Base-by-base conservation (phyloP, 1,140 invertebrate species). In the Camponotus floridanus region DNA sequence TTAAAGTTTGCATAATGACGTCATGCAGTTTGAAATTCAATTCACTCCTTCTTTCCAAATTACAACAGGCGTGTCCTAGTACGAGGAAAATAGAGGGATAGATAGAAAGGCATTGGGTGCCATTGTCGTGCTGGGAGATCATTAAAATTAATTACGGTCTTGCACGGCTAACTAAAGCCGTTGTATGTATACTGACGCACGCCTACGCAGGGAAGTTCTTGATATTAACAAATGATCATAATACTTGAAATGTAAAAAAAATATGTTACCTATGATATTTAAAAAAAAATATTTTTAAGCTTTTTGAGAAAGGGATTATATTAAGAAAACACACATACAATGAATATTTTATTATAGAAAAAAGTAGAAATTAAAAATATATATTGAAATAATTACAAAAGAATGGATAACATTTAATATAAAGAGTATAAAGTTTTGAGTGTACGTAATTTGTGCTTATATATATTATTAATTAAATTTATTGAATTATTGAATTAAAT, bases 121-220 rank as follows among this genome's bases (percentile, higher is more conserved):
- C 31, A 73, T 81, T 81, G 79, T 81, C 79, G 67, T 81, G 67
- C 79, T 73, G 79, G 79, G 55, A 64, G 79, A 83, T 83, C 79
- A 83, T 83, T 83, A 83, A 83, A 83, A 83, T 83, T 83, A 73
- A 83, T 83, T 83, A 83, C 79, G 79, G 57, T 83, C 79, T 73
- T 70, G 64, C 65, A 70, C 68, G 79, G 79, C 55, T 83, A 73
- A 83, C 79, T 83, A 70, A 83, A 74, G 68, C 68, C 42, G 68
- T 83, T 31, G 67, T 71, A 81, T 15, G 15, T 73, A 73, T 39
- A 74, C 26, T 68, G 39, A 73, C 31, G 55, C 39, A 36, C 26
- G 55, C 13, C 4, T 61, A 61, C 13, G 68, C 45, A 45, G 3
- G 31, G 21, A 13, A 70, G 13, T 45, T 83, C 8, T 18, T 61